Evolutionary conservation across 1,140 invertebrate species (phyloP), one percentile per base, ranked within the genome.

Genomic region (Caenorhabditis inopinata): DNA sequence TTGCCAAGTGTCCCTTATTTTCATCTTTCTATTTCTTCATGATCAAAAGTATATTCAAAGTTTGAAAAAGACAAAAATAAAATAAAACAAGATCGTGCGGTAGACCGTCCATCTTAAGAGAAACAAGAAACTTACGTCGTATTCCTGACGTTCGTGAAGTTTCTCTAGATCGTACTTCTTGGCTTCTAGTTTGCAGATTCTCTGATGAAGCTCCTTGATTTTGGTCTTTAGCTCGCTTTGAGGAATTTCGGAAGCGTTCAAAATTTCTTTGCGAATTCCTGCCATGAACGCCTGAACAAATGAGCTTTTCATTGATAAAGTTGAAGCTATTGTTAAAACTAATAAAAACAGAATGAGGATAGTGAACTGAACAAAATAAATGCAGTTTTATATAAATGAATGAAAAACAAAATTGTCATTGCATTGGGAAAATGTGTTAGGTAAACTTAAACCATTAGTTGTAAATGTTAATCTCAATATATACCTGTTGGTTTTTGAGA

Each of bases 91-190:
- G n/a, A n/a, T n/a, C n/a, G n/a, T n/a, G n/a, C n/a, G n/a, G n/a
- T n/a, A n/a, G n/a, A n/a, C n/a, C n/a, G n/a, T n/a, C n/a, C n/a
- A n/a, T n/a, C n/a, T n/a, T n/a, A n/a, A n/a, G n/a, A 0, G 9
- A 29, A 35, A 42, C 0, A 21, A 6, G 1, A 25, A 12, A 81
- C 94, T 94, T 90, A 98, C 96, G 92, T 99, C 97, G 90, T 98
- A 98, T 90, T 98, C 96, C 91, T 99, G 96, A 89, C 96, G 93
- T 92, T 99, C 98, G 90, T 97, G 96, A 90, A 96, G 93, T 91
- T 99, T 96, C 91, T 98, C 97, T 90, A 99, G 93, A 92, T 99
- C 97, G 91, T 99, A 99, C 90, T 99, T 99, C 90, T 98, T 96
- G 85, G 96, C 96, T 92, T 98, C 96, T 85, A 99, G 92, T 90